Conservation (phyloP, 2,797 vertebrate genomes). For the Centroberyx gerrardi region DNA sequence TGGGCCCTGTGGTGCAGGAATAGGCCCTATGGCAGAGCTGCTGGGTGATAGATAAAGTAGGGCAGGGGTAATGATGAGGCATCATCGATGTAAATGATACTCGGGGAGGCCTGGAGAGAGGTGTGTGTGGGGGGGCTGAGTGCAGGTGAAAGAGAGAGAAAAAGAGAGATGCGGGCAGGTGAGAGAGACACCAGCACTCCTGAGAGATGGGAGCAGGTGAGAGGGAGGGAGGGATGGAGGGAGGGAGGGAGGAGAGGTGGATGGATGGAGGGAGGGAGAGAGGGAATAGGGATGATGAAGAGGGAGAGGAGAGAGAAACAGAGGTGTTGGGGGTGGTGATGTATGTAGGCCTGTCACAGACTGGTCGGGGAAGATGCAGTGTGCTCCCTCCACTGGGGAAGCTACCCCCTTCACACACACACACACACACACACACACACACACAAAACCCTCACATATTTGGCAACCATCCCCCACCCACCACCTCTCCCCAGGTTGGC, state of each 20-base stretch:
- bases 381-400: conserved; percentile 85
- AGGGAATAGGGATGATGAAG: conserved; percentile 86
- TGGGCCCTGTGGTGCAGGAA: conserved; percentile 62
- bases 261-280: conserved; percentile 81
- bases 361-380: conserved; percentile 88
- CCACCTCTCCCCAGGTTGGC: conserved; percentile 75
- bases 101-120: conserved; percentile 87
- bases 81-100: conserved; percentile 88
- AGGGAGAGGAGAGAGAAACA: conserved; percentile 84
- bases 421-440: conserved; percentile 61
- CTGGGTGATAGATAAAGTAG: conserved; percentile 86
- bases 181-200: conserved; percentile 74
- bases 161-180: conserved; percentile 66
- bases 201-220: conserved; percentile 79
- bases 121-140: conserved; percentile 52
- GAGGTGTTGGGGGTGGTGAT: conserved; percentile 88
- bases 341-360: conserved; percentile 89
- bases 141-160: conserved; percentile 74
- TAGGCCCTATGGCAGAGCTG: conserved; percentile 64
- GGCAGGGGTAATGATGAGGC: conserved; percentile 86
- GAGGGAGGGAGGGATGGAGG: conserved; percentile 66
- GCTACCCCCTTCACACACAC: conserved; percentile 81
- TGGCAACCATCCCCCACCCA: conserved; percentile 74
- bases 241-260: conserved; percentile 70
- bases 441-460: conserved; percentile 50